Evolutionary conservation across 2,113 vertebrate genomes (phyloP), one percentile per base, ranked within the genome.

Genomic region (Perca flavescens): DNA sequence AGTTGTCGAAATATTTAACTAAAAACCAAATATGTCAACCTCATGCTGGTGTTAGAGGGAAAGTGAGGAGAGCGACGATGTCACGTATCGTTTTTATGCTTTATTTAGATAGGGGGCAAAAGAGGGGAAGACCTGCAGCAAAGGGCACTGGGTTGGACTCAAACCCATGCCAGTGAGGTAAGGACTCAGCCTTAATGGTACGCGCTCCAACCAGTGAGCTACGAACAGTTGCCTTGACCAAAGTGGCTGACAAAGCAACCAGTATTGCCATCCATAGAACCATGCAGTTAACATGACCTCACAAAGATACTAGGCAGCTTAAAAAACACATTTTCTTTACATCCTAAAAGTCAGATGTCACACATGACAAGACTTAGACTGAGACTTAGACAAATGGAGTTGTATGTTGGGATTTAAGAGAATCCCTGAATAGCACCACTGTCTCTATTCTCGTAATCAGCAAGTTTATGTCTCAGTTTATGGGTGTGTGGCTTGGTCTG

Each of bases 381-480:
- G 15, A 62, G 58, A 54, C 5, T 46, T 12, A 40, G 21, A 60
- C 7, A 9, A 46, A 50, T 61, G 3, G 25, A 54, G 62, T 53
- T 76, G 7, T 9, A 17, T 53, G 21, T 63, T 54, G 54, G 36
- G 34, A 57, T 65, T 58, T 3, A 28, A 36, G 11, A 36, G 22
- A 60, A 22, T 58, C 67, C 64, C 16, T 34, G 7, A 76, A 43
- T 57, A 79, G 40, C 70, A 36, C 57, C n/a, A 40, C 22, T 16
- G 36, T 54, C 60, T 77, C 53, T 56, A n/a, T 75, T 36, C 36
- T 58, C 46, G 12, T 21, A 60, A 56, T 25, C 49, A 60, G 25
- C 49, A 28, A 25, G 49, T 56, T 25, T 47, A 19, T 67, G 28
- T 57, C 21, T 56, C 54, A 25, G 49, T 56, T 25, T 47, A 15